A percentile compares a stretch with the other conserved stretches of the same genome.
Conservation (phyloP, 2,888 invertebrate genomes). For the Ischnura elegans region DNA sequence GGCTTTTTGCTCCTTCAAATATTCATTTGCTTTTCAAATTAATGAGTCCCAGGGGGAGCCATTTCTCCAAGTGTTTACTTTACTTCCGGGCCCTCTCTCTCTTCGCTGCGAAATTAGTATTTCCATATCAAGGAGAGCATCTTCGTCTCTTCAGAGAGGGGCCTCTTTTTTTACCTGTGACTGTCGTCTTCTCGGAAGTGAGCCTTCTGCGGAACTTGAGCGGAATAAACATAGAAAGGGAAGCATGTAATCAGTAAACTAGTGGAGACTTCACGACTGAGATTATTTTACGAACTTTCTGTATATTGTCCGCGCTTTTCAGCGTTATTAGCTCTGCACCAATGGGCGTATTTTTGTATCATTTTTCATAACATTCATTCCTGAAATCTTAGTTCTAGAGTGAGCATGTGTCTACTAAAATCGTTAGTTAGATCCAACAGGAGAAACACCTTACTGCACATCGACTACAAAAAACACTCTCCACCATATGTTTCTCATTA, state of each 20-base stretch:
- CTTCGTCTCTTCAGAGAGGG: not conserved
- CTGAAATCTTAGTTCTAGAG: too few species aligned
- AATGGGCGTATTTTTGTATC: too few species aligned
- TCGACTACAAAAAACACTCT: too few species aligned
- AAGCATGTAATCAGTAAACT: not conserved
- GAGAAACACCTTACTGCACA: too few species aligned
- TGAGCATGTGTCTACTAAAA: too few species aligned
- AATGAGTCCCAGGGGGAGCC: not conserved
- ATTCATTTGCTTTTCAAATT: not conserved
- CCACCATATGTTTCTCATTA: too few species aligned
- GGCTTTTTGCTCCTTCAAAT: not conserved
- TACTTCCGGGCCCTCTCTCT: not conserved
- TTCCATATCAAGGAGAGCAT: not conserved
- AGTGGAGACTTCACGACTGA: not conserved
- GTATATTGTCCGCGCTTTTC: too few species aligned
- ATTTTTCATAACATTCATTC: too few species aligned
- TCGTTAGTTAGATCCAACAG: too few species aligned
- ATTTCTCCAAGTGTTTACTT: not conserved
- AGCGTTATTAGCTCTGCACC: too few species aligned
- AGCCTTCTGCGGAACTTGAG: not conserved
- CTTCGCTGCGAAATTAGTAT: not conserved
- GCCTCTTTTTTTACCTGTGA: too few species aligned
- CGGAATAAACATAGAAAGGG: not conserved
- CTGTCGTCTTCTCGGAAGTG: not conserved
- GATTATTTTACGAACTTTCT: not conserved